These are phyloP conservation scores for Muscicapa comitata DNA, from an alignment of 2,797 vertebrate genomes.

Conservation along the genomic window DNA sequence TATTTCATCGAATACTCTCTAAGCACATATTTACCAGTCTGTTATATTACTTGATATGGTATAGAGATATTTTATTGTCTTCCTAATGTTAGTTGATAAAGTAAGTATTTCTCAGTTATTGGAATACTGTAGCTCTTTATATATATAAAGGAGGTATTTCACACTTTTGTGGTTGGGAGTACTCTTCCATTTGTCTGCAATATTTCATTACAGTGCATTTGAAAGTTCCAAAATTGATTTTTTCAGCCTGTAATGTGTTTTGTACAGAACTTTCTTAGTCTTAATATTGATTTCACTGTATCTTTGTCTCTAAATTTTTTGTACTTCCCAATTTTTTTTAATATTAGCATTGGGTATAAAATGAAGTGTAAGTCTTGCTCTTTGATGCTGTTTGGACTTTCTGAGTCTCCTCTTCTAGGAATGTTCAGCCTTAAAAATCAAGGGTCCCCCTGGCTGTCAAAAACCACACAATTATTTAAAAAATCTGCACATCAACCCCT, in stretches of 20 bases:
- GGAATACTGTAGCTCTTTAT: conserved; percentile 20
- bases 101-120: conserved; percentile 47
- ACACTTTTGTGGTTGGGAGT: conserved; percentile 34
- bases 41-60: conserved; percentile 25
- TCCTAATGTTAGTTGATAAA: conserved; percentile 50
- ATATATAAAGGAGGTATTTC: conserved; percentile 32
- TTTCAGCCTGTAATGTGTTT: conserved; percentile 51
- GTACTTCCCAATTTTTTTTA: conserved; percentile 18
- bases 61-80: conserved; percentile 50
- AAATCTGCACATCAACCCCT: not conserved
- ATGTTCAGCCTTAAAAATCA: not conserved
- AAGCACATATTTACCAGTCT: conserved; percentile 31
- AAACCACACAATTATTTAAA: fast-evolving
- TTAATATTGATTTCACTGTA: conserved; percentile 68
- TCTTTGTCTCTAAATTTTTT: conserved; percentile 44
- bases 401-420: not conserved
- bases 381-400: not conserved
- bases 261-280: conserved; percentile 25
- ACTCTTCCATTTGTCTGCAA: conserved; percentile 32
- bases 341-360: conserved; percentile 38
- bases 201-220: conserved; percentile 41
- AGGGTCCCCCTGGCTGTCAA: not conserved
- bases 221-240: conserved; percentile 63
- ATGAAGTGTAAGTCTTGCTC: conserved; percentile 3
- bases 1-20: conserved; percentile 2